phyloP scores from a whole-genome alignment of 1,140 invertebrate genomes.

The Zelostemma sp. region DNA sequence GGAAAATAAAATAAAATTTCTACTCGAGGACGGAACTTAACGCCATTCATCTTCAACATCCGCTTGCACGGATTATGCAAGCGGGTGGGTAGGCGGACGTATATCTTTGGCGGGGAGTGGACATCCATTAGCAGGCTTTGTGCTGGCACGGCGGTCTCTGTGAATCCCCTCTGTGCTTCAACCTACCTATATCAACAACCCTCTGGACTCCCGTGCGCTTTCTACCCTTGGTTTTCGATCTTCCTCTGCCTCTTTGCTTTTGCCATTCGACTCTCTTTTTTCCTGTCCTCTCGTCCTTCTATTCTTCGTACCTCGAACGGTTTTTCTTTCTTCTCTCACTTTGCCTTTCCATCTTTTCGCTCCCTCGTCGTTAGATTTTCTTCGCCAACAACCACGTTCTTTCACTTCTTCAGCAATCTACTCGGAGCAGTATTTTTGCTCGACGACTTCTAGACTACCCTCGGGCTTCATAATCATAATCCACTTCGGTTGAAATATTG shows the following conservation, averaged over 20 bases:
- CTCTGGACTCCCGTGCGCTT: slow-evolving; percentile 42
- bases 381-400: slow-evolving; percentile 1
- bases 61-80: slow-evolving; percentile 48
- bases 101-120: slow-evolving; percentile 57
- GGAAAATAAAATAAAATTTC: slow-evolving; percentile 25
- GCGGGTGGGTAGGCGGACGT: slow-evolving; percentile 47
- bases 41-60: slow-evolving; percentile 46
- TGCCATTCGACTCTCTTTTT: slow-evolving; percentile 36
- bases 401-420: slow-evolving; percentile 34
- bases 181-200: slow-evolving; percentile 44
- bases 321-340: not conserved
- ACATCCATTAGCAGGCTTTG: slow-evolving; percentile 60
- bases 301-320: not conserved
- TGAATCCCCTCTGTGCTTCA: slow-evolving; percentile 48
- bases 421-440: slow-evolving; percentile 38
- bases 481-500: not conserved
- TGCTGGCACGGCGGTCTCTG: slow-evolving; percentile 45
- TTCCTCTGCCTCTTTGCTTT: slow-evolving; percentile 29
- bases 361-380: not conserved
- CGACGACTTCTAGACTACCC: slow-evolving; percentile 24
- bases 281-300: slow-evolving; percentile 18
- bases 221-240: slow-evolving; percentile 43
- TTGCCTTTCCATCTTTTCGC: not conserved
- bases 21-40: slow-evolving; percentile 31
- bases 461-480: not conserved